These are phyloP conservation scores for Kryptolebias marmoratus DNA, from an alignment of 2,113 vertebrate species.

Conservation along the genomic window DNA sequence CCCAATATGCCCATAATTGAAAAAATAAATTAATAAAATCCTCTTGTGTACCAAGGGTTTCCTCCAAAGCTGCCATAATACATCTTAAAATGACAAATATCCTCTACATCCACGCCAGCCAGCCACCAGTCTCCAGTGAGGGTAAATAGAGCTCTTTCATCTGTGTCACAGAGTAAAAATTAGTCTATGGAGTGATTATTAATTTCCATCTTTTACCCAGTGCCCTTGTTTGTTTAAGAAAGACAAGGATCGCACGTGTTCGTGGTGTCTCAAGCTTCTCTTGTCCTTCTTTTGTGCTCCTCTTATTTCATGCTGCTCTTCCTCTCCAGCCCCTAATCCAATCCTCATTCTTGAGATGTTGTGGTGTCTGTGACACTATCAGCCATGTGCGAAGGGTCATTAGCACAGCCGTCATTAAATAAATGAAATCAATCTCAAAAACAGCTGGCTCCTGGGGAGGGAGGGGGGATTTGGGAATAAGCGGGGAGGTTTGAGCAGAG, in stretches of 20 bases:
- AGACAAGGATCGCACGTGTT: constrained; percentile 68
- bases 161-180: constrained; percentile 55
- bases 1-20: constrained; percentile 44
- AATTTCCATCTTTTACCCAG: constrained; percentile 61
- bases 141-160: constrained; percentile 66
- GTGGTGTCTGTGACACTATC: constrained; percentile 79
- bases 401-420: constrained; percentile 85
- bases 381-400: constrained; percentile 79
- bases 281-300: constrained; percentile 32
- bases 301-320: constrained; percentile 47
- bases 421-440: constrained; percentile 87
- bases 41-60: constrained; percentile 32
- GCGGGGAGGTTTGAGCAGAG: constrained; percentile 55
- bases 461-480: constrained; percentile 64
- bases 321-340: constrained; percentile 55
- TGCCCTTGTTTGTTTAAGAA: constrained; percentile 76
- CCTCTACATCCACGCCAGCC: constrained; percentile 39
- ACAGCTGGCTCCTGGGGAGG: constrained; percentile 83
- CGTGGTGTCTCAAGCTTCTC: constrained; percentile 32
- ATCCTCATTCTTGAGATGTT: constrained; percentile 72
- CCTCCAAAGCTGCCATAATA: constrained; percentile 38
- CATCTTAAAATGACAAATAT: constrained; percentile 66
- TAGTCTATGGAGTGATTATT: constrained; percentile 64
- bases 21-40: constrained; percentile 11
- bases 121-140: constrained; percentile 53